Evolutionary conservation across 2,113 vertebrate genomes (phyloP).

Genomic region (Brevimyrus niger): DNA sequence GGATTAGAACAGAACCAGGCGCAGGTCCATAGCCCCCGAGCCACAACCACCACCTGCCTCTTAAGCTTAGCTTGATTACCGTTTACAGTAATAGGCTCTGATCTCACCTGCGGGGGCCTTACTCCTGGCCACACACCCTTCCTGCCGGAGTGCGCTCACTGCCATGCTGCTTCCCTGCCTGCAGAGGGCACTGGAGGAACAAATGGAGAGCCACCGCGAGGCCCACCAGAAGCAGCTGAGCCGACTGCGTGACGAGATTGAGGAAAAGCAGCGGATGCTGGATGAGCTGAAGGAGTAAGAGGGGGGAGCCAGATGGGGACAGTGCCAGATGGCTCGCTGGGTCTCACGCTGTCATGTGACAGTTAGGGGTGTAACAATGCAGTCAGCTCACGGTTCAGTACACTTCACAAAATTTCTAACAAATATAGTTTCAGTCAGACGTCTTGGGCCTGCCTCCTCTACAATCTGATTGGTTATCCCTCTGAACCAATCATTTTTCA

Average conservation of each 20-base stretch:
- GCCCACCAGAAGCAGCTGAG: constrained; percentile 82
- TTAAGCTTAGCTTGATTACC: not conserved
- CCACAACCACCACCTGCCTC: not conserved
- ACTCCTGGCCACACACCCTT: not conserved
- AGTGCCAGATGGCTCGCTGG: not conserved
- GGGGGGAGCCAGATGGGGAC: not conserved
- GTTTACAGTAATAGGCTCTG: not conserved
- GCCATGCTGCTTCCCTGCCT: not conserved
- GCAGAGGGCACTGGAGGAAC: constrained; percentile 73
- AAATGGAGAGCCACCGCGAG: constrained; percentile 82
- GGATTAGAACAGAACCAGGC: not conserved
- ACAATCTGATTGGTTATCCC: no score
- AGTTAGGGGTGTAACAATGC: no score
- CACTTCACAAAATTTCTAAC: no score
- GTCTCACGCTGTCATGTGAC: not conserved
- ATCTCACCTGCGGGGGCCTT: not conserved
- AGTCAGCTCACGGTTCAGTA: no score
- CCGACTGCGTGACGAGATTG: constrained; percentile 79
- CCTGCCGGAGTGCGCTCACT: not conserved
- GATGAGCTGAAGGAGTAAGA: constrained; percentile 78
- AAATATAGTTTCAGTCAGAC: no score
- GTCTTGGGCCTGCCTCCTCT: no score
- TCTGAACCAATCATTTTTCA: no score
- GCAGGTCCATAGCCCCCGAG: not conserved
- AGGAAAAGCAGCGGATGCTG: constrained; percentile 78